Percentiles rank a stretch among this genome's conserved stretches.
phyloP scores from a whole-genome alignment of 2,113 vertebrate species.

The Petrocephalus microphthalmus region DNA sequence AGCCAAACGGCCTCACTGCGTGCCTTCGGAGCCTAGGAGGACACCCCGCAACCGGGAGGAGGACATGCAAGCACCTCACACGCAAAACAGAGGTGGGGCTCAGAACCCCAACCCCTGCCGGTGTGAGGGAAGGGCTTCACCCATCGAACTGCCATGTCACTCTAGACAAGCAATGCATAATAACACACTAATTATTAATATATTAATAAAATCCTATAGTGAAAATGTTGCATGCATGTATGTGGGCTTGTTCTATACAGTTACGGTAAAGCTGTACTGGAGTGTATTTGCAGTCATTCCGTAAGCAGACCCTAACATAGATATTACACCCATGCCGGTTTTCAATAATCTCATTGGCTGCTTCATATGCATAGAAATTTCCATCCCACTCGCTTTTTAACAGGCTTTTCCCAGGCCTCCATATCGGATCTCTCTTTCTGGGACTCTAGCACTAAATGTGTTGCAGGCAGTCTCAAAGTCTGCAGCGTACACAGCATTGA shows the following conservation, averaged over 20 bases:
- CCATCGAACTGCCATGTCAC: background rate
- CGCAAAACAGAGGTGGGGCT: background rate
- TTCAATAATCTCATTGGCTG: conserved; percentile 1
- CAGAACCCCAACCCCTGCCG: background rate
- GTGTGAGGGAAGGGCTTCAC: background rate
- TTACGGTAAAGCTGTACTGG: background rate
- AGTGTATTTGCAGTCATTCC: background rate
- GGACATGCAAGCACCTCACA: background rate
- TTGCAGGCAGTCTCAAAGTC: background rate
- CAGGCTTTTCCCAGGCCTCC: background rate
- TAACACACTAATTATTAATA: background rate
- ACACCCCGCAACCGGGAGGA: background rate
- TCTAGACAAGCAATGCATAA: background rate
- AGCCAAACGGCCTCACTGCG: background rate
- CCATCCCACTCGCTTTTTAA: background rate
- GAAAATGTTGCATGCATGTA: background rate
- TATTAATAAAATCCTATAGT: background rate
- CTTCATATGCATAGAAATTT: background rate
- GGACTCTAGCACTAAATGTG: background rate
- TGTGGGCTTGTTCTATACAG: background rate
- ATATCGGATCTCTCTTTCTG: background rate
- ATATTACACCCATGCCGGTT: background rate
- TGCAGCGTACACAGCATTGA: too few relatives aligned
- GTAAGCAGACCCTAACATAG: background rate
- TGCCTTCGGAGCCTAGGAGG: background rate